A percentile compares a stretch with the other conserved stretches of the same genome.
These are phyloP conservation scores for Camptogramma bilineatum DNA, from an alignment of 2,888 invertebrate species.

Conservation along the genomic window DNA sequence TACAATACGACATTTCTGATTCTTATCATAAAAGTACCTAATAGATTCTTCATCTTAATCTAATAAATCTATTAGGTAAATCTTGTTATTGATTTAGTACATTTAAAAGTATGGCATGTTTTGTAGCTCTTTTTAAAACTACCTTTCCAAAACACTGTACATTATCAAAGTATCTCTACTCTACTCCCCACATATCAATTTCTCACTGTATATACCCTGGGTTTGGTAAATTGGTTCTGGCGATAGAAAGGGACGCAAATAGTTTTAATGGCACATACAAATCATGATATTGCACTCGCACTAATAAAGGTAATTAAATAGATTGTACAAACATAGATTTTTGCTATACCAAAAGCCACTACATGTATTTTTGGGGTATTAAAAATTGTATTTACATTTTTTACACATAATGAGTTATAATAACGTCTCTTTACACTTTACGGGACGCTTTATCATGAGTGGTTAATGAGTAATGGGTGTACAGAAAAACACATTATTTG, in stretches of 20 bases:
- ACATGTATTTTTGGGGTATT: no score
- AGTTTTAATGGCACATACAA: slow-evolving; percentile 48
- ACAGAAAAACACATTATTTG: no score
- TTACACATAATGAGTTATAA: no score
- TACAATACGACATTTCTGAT: no score
- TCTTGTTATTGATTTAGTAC: neutral
- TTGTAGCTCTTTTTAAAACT: slow-evolving; percentile 48
- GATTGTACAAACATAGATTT: neutral
- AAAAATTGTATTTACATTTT: no score
- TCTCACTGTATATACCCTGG: slow-evolving; percentile 36
- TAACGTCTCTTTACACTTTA: no score
- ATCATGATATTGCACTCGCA: slow-evolving; percentile 53
- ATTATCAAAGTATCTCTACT: slow-evolving; percentile 40
- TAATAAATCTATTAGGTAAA: no score
- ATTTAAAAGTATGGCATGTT: slow-evolving; percentile 36
- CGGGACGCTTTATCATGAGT: no score
- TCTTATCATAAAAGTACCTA: no score
- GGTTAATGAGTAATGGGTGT: no score
- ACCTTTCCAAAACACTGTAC: slow-evolving; percentile 36
- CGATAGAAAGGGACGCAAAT: slow-evolving; percentile 26
- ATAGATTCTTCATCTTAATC: no score
- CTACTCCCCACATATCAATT: slow-evolving; percentile 35
- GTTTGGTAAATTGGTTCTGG: slow-evolving; percentile 22
- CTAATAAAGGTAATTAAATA: slow-evolving; percentile 47
- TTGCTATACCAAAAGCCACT: no score